Percentiles rank a stretch among this genome's conserved stretches.
Evolutionary conservation across 2,797 vertebrate species (phyloP).

Genomic region (Cryptoprocta ferox): DNA sequence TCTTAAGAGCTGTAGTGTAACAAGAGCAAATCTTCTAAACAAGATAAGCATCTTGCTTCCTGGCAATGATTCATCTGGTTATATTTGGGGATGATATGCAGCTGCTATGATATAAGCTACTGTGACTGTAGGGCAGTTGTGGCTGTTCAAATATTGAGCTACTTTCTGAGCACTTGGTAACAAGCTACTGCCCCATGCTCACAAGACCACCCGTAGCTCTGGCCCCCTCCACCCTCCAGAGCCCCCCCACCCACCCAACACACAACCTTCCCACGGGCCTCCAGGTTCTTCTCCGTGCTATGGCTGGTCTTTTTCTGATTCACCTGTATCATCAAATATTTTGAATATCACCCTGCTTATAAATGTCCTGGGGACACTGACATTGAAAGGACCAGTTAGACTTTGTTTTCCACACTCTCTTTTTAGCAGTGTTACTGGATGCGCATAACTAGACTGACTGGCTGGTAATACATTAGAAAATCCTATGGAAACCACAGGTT

Average conservation of each 20-base stretch:
- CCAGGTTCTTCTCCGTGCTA: neutral
- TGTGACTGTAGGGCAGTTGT: neutral
- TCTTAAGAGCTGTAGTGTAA: constrained; percentile 78
- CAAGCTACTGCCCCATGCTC: neutral
- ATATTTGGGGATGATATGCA: neutral
- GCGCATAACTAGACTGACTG: neutral
- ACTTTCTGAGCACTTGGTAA: neutral
- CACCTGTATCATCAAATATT: constrained; percentile 34
- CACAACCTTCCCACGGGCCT: neutral
- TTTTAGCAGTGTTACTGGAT: neutral
- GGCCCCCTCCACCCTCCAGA: fast-evolving
- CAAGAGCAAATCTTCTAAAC: constrained; percentile 72
- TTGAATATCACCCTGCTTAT: neutral
- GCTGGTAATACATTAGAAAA: neutral
- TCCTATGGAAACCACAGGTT: neutral
- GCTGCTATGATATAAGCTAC: neutral
- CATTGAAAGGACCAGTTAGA: neutral
- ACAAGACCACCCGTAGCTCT: fast-evolving
- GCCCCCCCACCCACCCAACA: too few relatives aligned
- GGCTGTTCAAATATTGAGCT: neutral
- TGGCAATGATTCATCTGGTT: constrained; percentile 70
- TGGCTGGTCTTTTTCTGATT: neutral
- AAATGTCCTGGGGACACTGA: neutral
- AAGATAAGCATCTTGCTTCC: constrained; percentile 72
- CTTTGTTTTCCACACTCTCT: neutral